Conservation (phyloP, 1,140 invertebrate species). For the Drosophila ironensis region DNA sequence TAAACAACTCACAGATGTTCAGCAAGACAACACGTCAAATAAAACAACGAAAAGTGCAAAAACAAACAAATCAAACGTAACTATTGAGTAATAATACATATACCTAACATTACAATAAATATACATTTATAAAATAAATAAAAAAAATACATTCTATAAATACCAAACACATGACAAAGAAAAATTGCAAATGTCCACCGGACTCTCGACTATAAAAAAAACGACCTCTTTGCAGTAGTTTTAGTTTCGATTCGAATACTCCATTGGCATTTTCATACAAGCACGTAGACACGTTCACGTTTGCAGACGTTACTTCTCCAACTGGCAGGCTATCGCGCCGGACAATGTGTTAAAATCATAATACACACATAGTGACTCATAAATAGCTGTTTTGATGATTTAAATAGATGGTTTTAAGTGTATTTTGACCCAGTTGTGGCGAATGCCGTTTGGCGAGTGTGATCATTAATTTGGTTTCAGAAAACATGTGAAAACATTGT, state of each 20-base stretch:
- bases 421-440: slow-evolving; percentile 66
- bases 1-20: slow-evolving; percentile 73
- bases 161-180: slow-evolving; percentile 34
- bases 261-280: slow-evolving; percentile 62
- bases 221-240: no score
- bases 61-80: slow-evolving; percentile 1
- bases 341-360: slow-evolving; percentile 61
- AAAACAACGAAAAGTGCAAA: slow-evolving; percentile 27
- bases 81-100: no score
- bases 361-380: slow-evolving; percentile 9
- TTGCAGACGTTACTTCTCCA: neutral
- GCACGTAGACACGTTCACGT: slow-evolving; percentile 65
- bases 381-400: slow-evolving; percentile 63
- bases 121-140: slow-evolving; percentile 20
- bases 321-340: slow-evolving; percentile 58
- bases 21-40: slow-evolving; percentile 80
- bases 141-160: slow-evolving; percentile 3
- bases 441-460: slow-evolving; percentile 2
- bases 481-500: no score
- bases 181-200: no score
- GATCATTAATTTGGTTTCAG: slow-evolving; percentile 15
- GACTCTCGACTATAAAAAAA: no score
- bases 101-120: slow-evolving; percentile 15
- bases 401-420: slow-evolving; percentile 62
- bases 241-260: slow-evolving; percentile 26